Conservation (phyloP, 2,888 invertebrate species). For the Lasius platythorax region DNA sequence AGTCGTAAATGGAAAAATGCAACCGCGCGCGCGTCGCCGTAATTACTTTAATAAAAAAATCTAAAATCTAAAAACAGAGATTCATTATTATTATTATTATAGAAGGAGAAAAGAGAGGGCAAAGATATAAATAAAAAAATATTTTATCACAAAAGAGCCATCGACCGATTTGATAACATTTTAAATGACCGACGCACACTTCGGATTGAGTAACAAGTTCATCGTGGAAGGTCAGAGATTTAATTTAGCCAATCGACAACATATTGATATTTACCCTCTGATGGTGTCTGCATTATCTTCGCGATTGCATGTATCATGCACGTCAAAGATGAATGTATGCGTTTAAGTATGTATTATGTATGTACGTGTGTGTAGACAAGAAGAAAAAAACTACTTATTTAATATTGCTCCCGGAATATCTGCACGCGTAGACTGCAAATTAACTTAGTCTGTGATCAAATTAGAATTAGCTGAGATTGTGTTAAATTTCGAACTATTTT, state of each 20-base stretch:
- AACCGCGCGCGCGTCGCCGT: neutral
- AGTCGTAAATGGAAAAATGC: neutral
- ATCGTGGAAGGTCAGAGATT: slow-evolving; percentile 45
- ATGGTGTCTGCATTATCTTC: slow-evolving; percentile 19
- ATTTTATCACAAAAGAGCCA: neutral
- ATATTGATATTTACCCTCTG: slow-evolving; percentile 47
- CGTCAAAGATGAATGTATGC: neutral
- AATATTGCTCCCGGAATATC: neutral
- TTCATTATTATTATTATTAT: neutral
- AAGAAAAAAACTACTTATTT: neutral
- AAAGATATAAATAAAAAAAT: neutral
- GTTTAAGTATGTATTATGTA: neutral
- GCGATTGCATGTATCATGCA: neutral
- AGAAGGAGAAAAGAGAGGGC: neutral
- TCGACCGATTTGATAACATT: slow-evolving; percentile 11
- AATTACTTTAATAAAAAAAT: neutral
- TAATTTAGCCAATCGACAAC: slow-evolving; percentile 46
- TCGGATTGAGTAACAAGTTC: slow-evolving; percentile 41
- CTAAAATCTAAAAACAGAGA: neutral
- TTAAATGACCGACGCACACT: slow-evolving; percentile 25
- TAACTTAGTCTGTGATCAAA: neutral
- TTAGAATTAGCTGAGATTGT: no score
- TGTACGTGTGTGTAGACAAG: neutral
- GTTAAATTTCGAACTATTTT: neutral
- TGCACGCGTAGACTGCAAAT: neutral